Percentiles rank a stretch among this genome's conserved stretches.
These are phyloP conservation scores for Falco punctatus DNA, from an alignment of 2,113 vertebrate genomes.

Conservation along the genomic window DNA sequence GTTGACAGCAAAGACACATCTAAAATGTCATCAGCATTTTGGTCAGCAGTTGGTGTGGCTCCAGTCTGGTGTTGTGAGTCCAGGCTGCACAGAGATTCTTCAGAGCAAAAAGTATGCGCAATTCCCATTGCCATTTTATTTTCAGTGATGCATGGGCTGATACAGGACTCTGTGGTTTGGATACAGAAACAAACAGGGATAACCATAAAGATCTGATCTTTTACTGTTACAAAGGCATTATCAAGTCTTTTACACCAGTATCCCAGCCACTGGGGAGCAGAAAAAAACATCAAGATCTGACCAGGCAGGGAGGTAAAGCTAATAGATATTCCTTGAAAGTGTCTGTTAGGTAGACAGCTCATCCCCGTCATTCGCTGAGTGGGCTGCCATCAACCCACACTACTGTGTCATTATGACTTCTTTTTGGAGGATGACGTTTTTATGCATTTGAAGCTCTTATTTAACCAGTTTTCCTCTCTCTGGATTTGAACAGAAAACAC, in stretches of 20 bases:
- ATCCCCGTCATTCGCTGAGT: background rate
- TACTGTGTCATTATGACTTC: background rate
- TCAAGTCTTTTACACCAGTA: fast-evolving
- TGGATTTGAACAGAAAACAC: background rate
- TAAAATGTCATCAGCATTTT: background rate
- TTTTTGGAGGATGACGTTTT: background rate
- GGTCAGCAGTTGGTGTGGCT: background rate
- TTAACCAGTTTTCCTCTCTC: background rate
- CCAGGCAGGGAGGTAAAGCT: background rate
- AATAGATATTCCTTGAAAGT: background rate
- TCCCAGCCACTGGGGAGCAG: background rate
- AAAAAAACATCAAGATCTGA: background rate
- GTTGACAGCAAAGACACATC: background rate
- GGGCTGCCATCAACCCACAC: background rate
- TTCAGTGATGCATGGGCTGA: background rate
- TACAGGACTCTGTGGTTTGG: background rate
- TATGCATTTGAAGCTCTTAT: background rate
- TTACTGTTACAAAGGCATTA: background rate
- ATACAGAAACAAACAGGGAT: background rate
- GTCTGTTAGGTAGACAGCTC: background rate
- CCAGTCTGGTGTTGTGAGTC: background rate
- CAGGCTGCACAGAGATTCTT: background rate
- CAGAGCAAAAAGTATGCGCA: fast-evolving
- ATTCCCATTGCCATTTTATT: background rate
- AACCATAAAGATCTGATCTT: background rate